Base-by-base conservation (phyloP, 1,140 invertebrate genomes). In the Bombus pascuorum region DNA sequence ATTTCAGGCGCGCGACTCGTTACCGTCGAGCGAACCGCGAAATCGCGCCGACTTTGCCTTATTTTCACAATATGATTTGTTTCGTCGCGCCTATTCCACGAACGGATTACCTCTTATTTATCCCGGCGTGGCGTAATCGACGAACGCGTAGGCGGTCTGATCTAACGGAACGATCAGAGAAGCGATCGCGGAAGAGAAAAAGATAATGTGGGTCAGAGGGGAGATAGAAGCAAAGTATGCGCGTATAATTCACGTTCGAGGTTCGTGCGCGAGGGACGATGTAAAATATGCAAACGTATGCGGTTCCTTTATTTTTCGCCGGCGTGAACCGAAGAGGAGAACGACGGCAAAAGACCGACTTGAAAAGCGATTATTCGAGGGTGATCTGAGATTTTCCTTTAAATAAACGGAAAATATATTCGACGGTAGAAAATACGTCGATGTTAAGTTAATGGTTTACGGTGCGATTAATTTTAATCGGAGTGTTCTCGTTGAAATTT, bases 221-320 rank as follows among this genome's bases (percentile, higher is more conserved):
- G n/a, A 9, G 59, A n/a, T 62, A 5, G 59, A n/a, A 2, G 28
- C 4, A 3, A 62, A n/a, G 59, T 3, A 25, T 44, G 57, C 72
- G 32, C 39, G 13, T 32, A 42, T 39, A 57, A 57, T 83, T 83
- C 28, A 22, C 53, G 25, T 28, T 25, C 5, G 44, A 12, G 44
- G n/a, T 71, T 34, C 10, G 79, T 57, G n/a, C 2, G 47, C 44
- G 28, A 3, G 44, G 18, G 44, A 66, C 57, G 15, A 44, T 1
- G 57, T 75, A 76, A 76, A 83, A 66, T 83, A 83, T 83, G 72
- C 81, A 76, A 82, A 83, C 62, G 72, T 76, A 57, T 68, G 68
- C 81, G 62, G 37, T 15, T 68, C 25, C 28, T 73, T 76, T 70
- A 68, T 42, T 82, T 80, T 82, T 82, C 42, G 34, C 2, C 15